A percentile compares a stretch with the other conserved stretches of the same genome.
These are phyloP conservation scores for Dipodomys ordii DNA, from an alignment of 2,113 vertebrate species.

Conservation along the genomic window DNA sequence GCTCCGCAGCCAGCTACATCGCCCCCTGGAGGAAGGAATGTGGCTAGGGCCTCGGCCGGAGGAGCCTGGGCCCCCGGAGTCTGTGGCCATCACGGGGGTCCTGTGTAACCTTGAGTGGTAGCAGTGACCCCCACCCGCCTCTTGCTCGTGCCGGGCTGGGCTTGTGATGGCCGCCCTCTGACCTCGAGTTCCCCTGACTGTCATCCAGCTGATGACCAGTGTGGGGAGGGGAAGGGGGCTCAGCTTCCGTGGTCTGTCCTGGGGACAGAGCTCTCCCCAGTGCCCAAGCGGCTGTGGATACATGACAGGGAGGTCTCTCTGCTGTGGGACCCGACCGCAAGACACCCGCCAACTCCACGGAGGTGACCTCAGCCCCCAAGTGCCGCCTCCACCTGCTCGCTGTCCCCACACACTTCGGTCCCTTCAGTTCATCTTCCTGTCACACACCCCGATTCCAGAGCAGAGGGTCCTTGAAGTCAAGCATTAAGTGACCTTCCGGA, in stretches of 20 bases:
- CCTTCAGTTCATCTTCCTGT: not conserved
- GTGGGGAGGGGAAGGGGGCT: not conserved
- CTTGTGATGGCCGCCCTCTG: too few relatives aligned
- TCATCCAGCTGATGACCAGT: not conserved
- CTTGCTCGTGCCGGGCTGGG: not conserved
- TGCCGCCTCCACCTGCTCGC: not conserved
- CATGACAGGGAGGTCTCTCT: accelerated
- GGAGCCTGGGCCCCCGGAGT: too few relatives aligned
- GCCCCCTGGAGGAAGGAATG: not conserved
- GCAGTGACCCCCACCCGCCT: not conserved
- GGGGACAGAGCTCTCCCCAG: not conserved
- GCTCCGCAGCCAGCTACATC: not conserved
- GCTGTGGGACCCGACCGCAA: too few relatives aligned
- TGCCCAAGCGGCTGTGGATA: accelerated
- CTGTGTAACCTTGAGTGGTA: not conserved
- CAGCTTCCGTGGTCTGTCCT: not conserved
- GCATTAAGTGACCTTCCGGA: not conserved
- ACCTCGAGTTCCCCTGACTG: too few relatives aligned
- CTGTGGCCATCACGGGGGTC: not conserved
- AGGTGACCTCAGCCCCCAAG: not conserved
- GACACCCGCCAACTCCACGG: not conserved
- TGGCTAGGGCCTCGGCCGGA: too few relatives aligned
- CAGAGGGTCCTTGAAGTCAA: not conserved
- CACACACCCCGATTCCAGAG: not conserved
- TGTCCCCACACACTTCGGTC: not conserved